phyloP scores from a whole-genome alignment of 2,888 invertebrate genomes.

The Sinohyriopsis cumingii region DNA sequence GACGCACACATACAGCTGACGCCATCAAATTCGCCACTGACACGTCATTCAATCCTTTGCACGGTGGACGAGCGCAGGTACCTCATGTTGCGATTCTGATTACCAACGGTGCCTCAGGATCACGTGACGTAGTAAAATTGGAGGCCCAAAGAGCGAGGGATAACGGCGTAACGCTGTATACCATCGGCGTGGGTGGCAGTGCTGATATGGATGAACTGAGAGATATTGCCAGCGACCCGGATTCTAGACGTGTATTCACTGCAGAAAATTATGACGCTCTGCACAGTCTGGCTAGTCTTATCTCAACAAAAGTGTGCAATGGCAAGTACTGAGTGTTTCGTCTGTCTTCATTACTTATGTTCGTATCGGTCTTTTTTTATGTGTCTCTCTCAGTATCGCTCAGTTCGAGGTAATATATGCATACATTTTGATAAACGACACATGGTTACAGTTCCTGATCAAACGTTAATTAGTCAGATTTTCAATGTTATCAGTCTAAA shows the following conservation, averaged over 20 bases:
- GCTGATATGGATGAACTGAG: constrained; percentile 47
- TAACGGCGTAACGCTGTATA: constrained; percentile 46
- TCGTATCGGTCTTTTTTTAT: background rate
- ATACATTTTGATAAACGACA: no score
- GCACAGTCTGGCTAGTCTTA: constrained; percentile 26
- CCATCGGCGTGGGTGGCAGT: constrained; percentile 45
- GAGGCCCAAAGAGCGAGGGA: constrained; percentile 51
- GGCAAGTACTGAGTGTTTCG: constrained; percentile 26
- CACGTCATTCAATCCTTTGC: constrained; percentile 51
- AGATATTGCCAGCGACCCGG: constrained; percentile 49
- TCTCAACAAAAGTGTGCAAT: constrained; percentile 49
- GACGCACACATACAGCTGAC: constrained; percentile 44
- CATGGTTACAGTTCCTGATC: no score
- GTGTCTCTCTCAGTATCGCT: background rate
- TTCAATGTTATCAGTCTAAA: no score
- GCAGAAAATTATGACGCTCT: constrained; percentile 47
- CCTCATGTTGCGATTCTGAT: constrained; percentile 51
- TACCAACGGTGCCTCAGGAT: constrained; percentile 48
- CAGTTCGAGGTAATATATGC: no score
- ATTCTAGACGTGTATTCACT: constrained; percentile 39
- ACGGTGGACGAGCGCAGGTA: constrained; percentile 47
- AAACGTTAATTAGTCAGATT: no score
- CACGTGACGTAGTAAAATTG: constrained; percentile 47
- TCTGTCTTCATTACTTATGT: background rate
- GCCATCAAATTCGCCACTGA: constrained; percentile 52